Evolutionary conservation across 2,888 invertebrate species (phyloP).

Genomic region (Lasius fuliginosus): DNA sequence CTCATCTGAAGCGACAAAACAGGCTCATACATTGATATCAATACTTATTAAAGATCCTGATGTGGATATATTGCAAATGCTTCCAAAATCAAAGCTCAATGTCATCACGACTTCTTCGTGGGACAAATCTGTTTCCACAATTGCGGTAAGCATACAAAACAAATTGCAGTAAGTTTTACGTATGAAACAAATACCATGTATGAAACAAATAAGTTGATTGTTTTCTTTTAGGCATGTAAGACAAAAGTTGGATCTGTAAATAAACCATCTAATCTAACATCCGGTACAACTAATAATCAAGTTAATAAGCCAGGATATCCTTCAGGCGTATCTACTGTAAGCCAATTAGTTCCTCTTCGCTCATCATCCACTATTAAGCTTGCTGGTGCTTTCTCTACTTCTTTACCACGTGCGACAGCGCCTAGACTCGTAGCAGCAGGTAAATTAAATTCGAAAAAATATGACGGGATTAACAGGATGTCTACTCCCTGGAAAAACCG

Average conservation of each 20-base stretch:
- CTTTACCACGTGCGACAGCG: slow-evolving; percentile 85
- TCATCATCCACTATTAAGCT: slow-evolving; percentile 83
- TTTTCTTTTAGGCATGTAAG: slow-evolving; percentile 81
- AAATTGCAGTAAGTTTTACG: slow-evolving; percentile 7
- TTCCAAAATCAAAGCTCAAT: slow-evolving; percentile 90
- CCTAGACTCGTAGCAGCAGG: slow-evolving; percentile 88
- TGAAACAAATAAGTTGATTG: not conserved
- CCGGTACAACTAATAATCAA: slow-evolving; percentile 79
- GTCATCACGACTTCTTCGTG: slow-evolving; percentile 88
- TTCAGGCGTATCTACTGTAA: slow-evolving; percentile 78
- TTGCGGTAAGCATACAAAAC: slow-evolving; percentile 85
- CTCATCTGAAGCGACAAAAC: slow-evolving; percentile 96
- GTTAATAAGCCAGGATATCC: slow-evolving; percentile 79
- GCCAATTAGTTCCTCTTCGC: slow-evolving; percentile 83
- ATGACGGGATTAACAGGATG: no score
- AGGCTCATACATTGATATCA: slow-evolving; percentile 96
- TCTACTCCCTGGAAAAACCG: no score
- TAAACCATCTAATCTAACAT: slow-evolving; percentile 79
- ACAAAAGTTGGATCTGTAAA: slow-evolving; percentile 82
- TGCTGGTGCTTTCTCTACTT: slow-evolving; percentile 81
- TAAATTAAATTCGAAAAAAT: slow-evolving; percentile 66
- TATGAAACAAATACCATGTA: not conserved
- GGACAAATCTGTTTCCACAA: slow-evolving; percentile 87
- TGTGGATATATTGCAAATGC: slow-evolving; percentile 94
- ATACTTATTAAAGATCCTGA: slow-evolving; percentile 98